A percentile compares a stretch with the other conserved stretches of the same genome.
These are phyloP conservation scores for Sitta europaea DNA, from an alignment of 2,113 vertebrate genomes.

Conservation along the genomic window DNA sequence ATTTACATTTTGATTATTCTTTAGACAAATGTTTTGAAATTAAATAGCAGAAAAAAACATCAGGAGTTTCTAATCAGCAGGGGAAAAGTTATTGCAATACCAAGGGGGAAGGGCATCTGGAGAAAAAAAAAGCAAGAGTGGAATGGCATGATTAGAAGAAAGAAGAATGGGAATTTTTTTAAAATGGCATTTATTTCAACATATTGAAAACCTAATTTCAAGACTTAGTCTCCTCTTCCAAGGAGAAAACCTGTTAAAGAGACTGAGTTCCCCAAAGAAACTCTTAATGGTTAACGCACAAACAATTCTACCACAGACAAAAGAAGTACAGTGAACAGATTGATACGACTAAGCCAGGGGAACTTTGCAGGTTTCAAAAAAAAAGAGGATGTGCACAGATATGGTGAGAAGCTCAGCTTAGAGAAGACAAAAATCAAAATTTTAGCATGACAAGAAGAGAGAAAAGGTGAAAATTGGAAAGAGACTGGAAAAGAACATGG, in stretches of 20 bases:
- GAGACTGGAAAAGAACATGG: neutral
- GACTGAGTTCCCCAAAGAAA: neutral
- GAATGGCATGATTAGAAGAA: neutral
- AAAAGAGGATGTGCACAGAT: neutral
- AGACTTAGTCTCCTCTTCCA: neutral
- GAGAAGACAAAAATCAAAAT: neutral
- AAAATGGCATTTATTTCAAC: neutral
- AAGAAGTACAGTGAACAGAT: neutral
- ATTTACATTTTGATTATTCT: neutral
- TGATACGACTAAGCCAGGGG: accelerated
- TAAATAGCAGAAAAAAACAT: neutral
- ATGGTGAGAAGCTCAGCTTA: neutral
- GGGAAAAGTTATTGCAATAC: neutral
- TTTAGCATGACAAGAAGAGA: neutral
- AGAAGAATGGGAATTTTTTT: neutral
- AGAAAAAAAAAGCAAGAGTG: neutral
- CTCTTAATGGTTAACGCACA: neutral
- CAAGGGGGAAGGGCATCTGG: neutral
- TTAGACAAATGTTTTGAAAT: neutral
- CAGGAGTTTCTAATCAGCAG: neutral
- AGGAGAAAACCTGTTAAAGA: neutral
- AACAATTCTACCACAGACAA: neutral
- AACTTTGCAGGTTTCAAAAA: neutral
- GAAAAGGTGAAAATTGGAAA: neutral
- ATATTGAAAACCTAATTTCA: neutral